Base-by-base conservation (phyloP, 2,113 vertebrate genomes). In the Suncus etruscus region DNA sequence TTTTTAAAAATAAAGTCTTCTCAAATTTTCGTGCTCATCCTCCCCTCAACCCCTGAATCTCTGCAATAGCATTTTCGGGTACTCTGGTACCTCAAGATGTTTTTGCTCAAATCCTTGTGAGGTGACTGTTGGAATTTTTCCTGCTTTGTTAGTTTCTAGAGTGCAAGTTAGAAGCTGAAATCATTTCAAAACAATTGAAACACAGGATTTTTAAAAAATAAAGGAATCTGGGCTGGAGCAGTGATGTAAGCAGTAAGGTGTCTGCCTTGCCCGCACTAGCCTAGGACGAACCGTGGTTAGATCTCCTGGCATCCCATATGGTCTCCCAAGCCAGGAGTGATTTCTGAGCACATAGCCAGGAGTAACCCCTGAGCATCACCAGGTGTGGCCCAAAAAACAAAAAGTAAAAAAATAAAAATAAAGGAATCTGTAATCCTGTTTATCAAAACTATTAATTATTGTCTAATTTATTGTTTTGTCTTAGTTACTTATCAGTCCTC, bases 111-210 rank as follows among this genome's bases (percentile, higher is more conserved):
- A 32, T 73, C 88, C 45, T 90, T 20, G 31, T n/a, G 77, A 47
- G 80, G 24, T n/a, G 70, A 70, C 79, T 83, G 86, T n/a, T 31
- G 31, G 58, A 92, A 63, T 94, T 91, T 69, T 83, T 76, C 83
- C 82, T 66, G 18, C 68, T 78, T 85, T 65, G 25, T 89, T 54
- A n/a, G 25, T 48, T n/a, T 73, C 29, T 31, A 27, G 39, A 80
- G 66, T n/a, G 48, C 61, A 76, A 50, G 82, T 87, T 69, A 66
- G 68, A 91, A 77, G 68, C 72, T 61, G 73, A 73, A 76, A 83
- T 79, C 11, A 92, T 79, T 79, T 74, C 47, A 72, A 48, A 24
- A 89, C 61, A 25, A 31, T 77, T 48, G 81, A 63, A 86, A 77
- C 29, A 47, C 74, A 15, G 54, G 54, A 54, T 54, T 54, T 54